Conservation (phyloP, 2,888 invertebrate genomes). For the Drosophila algonquin region DNA sequence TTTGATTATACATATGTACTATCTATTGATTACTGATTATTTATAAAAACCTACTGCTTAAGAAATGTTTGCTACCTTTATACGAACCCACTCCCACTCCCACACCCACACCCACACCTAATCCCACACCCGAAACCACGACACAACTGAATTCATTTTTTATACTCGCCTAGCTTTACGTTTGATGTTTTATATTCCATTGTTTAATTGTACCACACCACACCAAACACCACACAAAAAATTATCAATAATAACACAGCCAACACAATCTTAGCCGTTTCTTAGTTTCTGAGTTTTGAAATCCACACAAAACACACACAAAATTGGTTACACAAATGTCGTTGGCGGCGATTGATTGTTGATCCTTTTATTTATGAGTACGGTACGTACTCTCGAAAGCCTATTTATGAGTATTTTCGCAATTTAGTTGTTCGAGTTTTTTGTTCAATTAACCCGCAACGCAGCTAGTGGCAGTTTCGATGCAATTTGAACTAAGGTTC, state of each 20-base stretch:
- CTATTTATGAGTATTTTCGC: constrained; percentile 6
- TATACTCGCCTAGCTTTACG: constrained; percentile 71
- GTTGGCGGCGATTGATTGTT: constrained; percentile 51
- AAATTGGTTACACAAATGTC: constrained; percentile 53
- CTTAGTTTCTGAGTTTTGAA: constrained; percentile 16
- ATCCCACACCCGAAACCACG: constrained; percentile 12
- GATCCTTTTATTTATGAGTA: constrained; percentile 34
- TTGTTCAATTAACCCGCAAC: constrained; percentile 30
- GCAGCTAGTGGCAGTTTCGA: constrained; percentile 1
- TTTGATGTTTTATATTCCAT: constrained; percentile 63
- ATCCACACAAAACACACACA: constrained; percentile 54
- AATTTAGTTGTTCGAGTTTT: constrained; percentile 41
- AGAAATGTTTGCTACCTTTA: constrained; percentile 68
- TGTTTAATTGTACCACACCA: constrained; percentile 55
- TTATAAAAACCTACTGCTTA: constrained; percentile 60
- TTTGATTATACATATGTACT: constrained; percentile 62
- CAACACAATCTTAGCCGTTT: constrained; percentile 23
- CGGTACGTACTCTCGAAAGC: neutral
- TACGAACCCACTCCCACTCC: constrained; percentile 43
- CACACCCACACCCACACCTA: neutral
- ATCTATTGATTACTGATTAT: constrained; percentile 75
- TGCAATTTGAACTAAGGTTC: constrained; percentile 9
- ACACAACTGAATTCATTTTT: constrained; percentile 60
- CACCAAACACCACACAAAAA: constrained; percentile 6
- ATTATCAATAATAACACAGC: constrained; percentile 34